Percentiles rank a stretch among this genome's conserved stretches.
Conservation (phyloP, 2,113 vertebrate species). For the Mystacornis crossleyi region DNA sequence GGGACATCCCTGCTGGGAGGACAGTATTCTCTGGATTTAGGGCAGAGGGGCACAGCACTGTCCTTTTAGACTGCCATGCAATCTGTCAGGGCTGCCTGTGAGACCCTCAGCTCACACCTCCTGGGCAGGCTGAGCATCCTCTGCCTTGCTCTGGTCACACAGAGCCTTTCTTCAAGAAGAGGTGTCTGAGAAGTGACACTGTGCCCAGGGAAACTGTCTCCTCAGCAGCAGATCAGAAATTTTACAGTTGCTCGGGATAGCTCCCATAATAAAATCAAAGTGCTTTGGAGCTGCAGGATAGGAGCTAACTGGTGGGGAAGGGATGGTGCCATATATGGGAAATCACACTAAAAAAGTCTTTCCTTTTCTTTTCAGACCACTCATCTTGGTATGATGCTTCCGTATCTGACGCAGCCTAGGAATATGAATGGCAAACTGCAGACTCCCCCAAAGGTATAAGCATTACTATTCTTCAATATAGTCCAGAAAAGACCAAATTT, state of each 20-base stretch:
- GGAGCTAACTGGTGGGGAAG: not conserved
- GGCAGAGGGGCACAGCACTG: not conserved
- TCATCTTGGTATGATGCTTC: not conserved
- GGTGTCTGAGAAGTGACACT: not conserved
- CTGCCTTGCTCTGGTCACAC: not conserved
- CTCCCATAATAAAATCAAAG: not conserved
- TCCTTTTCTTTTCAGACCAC: conserved; percentile 18
- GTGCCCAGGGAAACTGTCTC: not conserved
- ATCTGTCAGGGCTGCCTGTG: not conserved
- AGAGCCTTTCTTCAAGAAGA: not conserved
- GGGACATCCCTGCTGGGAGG: not conserved
- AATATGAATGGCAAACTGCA: fast-evolving
- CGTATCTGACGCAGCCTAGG: not conserved
- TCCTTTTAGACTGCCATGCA: not conserved
- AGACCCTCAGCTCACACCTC: not conserved
- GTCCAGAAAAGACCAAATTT: not conserved
- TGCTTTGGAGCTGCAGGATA: not conserved
- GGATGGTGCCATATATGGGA: not conserved
- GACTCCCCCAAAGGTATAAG: not conserved
- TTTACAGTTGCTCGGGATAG: not conserved
- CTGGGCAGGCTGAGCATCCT: not conserved
- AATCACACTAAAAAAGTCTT: not conserved
- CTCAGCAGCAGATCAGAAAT: not conserved
- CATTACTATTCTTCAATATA: not conserved
- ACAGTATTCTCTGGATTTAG: not conserved